Evolutionary conservation across 2,888 invertebrate genomes (phyloP).

Genomic region (Habrosyne pyritoides): DNA sequence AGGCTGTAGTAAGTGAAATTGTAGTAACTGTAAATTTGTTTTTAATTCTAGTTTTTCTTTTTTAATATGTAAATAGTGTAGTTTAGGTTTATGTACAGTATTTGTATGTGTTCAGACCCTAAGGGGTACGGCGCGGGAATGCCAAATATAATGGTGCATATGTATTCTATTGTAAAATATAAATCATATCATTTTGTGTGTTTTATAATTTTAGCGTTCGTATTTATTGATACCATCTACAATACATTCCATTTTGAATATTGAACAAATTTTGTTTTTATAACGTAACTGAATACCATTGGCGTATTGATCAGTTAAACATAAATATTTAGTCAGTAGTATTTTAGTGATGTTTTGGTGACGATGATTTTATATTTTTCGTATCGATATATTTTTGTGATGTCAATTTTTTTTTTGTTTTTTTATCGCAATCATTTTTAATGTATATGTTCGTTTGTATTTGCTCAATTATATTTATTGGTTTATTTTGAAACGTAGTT

Average conservation of each 20-base stretch:
- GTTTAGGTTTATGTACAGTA: neutral
- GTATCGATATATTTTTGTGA: neutral
- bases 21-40: neutral
- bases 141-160: slow-evolving; percentile 2
- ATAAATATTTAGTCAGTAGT: neutral
- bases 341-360: neutral
- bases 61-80: neutral
- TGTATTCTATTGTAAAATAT: neutral
- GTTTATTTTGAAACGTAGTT: too few species aligned
- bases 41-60: neutral
- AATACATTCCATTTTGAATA: neutral
- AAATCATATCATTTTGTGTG: neutral
- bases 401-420: neutral
- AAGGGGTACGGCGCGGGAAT: neutral
- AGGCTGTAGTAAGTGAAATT: neutral
- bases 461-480: too few species aligned
- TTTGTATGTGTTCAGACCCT: neutral
- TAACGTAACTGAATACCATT: neutral
- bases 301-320: neutral
- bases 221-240: neutral
- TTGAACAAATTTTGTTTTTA: neutral
- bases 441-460: neutral
- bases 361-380: too few species aligned
- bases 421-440: neutral
- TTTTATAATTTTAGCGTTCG: neutral